phyloP scores from a whole-genome alignment of 2,797 vertebrate species.

The Tinamus major region DNA sequence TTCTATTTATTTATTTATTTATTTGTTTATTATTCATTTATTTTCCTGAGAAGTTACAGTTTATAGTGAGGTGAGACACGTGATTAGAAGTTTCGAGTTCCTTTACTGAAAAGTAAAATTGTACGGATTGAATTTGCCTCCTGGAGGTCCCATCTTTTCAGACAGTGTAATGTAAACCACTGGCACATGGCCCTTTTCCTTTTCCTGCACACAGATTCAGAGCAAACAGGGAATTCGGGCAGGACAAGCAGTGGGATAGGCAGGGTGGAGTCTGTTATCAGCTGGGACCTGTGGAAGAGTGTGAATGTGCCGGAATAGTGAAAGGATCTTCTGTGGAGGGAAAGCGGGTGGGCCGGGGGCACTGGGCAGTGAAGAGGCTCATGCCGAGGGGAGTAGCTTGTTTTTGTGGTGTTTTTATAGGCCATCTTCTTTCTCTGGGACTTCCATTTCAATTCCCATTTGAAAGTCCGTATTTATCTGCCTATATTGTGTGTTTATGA shows the following conservation, averaged over 20 bases:
- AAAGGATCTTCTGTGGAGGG: neutral
- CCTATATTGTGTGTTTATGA: rapidly evolving
- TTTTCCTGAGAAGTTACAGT: neutral
- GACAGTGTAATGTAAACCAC: neutral
- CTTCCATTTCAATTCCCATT: neutral
- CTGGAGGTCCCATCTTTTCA: neutral
- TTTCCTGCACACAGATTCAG: neutral
- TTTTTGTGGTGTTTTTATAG: neutral
- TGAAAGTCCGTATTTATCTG: neutral
- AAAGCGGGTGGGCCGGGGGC: neutral
- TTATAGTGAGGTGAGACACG: neutral
- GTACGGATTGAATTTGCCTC: neutral
- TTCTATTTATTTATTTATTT: neutral
- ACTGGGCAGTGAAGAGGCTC: neutral
- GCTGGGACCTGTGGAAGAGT: slow-evolving; percentile 2
- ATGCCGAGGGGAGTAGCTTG: neutral
- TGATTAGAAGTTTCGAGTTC: neutral
- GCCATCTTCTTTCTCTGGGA: neutral
- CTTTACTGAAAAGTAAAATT: neutral
- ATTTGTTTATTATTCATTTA: neutral
- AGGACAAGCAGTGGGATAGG: neutral
- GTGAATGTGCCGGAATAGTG: neutral
- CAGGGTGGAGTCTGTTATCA: neutral
- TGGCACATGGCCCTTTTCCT: neutral
- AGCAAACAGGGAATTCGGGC: neutral